Conservation (phyloP, 2,797 vertebrate genomes). For the Pangasius krempfi region DNA sequence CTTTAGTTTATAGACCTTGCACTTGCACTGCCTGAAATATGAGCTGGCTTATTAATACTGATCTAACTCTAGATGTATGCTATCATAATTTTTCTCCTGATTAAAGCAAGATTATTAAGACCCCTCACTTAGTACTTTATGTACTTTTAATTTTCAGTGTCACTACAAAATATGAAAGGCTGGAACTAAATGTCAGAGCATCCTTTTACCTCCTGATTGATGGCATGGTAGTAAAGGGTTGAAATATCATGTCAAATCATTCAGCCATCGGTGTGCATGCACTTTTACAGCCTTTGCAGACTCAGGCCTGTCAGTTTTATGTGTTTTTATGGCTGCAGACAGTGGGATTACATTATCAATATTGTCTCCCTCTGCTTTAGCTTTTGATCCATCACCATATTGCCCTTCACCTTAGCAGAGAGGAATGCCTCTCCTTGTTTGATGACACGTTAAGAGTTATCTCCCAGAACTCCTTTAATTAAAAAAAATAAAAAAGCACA, state of each 20-base stretch:
- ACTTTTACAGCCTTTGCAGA: constrained; percentile 35
- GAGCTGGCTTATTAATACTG: constrained; percentile 26
- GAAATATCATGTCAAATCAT: constrained; percentile 67
- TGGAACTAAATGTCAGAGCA: constrained; percentile 56
- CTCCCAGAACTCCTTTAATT: constrained; percentile 69
- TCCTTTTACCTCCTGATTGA: constrained; percentile 67
- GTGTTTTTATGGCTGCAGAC: constrained; percentile 56
- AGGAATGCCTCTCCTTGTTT: constrained; percentile 58
- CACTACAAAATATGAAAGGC: constrained; percentile 66
- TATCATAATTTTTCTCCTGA: constrained; percentile 37
- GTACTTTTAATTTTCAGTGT: constrained; percentile 57
- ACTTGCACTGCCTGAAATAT: constrained; percentile 41
- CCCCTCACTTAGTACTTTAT: constrained; percentile 23
- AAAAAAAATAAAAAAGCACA: constrained; percentile 27
- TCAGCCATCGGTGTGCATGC: constrained; percentile 42
- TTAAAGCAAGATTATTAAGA: constrained; percentile 43
- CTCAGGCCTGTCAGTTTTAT: constrained; percentile 50
- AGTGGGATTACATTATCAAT: constrained; percentile 57
- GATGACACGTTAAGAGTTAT: constrained; percentile 63
- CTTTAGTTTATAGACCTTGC: constrained; percentile 47
- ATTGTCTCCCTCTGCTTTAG: constrained; percentile 60
- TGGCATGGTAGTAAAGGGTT: constrained; percentile 55
- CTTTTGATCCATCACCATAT: constrained; percentile 67
- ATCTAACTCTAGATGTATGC: constrained; percentile 34
- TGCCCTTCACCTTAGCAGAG: constrained; percentile 62